Evolutionary conservation across 2,888 invertebrate species (phyloP), one percentile per base, ranked within the genome.

Genomic region (Temnothorax ravouxi): DNA sequence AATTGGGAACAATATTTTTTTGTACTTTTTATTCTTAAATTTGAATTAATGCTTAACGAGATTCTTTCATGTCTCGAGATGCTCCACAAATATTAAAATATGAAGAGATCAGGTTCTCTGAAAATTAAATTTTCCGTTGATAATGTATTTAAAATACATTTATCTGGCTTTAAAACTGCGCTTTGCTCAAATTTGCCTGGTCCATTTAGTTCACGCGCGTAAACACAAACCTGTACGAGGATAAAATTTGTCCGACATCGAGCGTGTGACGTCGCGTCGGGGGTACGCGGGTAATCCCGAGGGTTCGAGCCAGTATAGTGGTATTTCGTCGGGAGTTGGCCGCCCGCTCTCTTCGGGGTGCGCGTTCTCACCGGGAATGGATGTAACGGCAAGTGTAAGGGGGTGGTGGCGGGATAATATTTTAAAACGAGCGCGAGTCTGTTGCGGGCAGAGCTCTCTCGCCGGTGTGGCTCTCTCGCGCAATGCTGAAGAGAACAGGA

Each of bases 371-470:
- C 54, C 75, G 86, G 75, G 76, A 86, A 91, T 84, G 88, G 90
- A 86, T 89, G 90, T 90, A 90, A 90, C 90, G 80, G 87, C 69
- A 84, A 83, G 89, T 86, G 87, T 89, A 85, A 86, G 72, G 9
- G 72, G 77, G 77, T 88, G 90, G 89, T 79, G 84, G 90, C 62
- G 86, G 84, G 84, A 86, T 86, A 90, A 90, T 90, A 90, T 90
- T 90, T 90, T 90, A 90, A 90, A 90, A 88, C 90, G 84, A 74
- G 72, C 89, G 87, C 85, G 86, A 89, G 87, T 87, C 90, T 90
- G 90, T 88, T 90, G 86, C 89, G 86, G 85, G 87, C 90, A 89
- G 89, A 90, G 87, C 56, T 79, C 87, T 88, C 84, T 87, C 79
- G 85, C 84, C 83, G 81, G 82, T 21, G 90, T 54, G 83, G 72